Evolutionary conservation across 2,888 invertebrate genomes (phyloP).

Genomic region (Xanthia icteritia): DNA sequence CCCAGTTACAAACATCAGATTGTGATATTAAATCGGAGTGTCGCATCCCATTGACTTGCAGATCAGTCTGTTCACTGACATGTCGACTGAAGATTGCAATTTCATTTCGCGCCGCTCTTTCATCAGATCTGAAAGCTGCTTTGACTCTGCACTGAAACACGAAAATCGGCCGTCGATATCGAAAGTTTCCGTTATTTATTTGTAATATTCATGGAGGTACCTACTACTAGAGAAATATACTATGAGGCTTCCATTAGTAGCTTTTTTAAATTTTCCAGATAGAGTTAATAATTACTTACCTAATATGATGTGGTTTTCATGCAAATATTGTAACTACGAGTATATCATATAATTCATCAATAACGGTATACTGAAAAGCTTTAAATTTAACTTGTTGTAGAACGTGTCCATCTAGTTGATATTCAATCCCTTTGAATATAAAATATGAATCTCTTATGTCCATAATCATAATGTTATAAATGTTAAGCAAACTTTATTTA

Average conservation of each 20-base stretch:
- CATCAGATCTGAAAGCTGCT: slow-evolving; percentile 46
- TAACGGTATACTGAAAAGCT: background rate
- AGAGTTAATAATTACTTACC: background rate
- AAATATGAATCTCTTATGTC: background rate
- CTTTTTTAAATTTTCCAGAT: background rate
- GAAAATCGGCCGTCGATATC: slow-evolving; percentile 17
- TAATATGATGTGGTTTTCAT: background rate
- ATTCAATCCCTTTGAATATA: background rate
- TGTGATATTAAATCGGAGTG: slow-evolving; percentile 43
- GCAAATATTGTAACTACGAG: too few species aligned
- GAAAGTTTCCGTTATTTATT: background rate
- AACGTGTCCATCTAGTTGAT: background rate
- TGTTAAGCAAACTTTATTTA: background rate
- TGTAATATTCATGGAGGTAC: background rate
- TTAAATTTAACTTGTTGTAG: background rate
- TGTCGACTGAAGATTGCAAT: slow-evolving; percentile 50
- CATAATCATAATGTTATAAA: background rate
- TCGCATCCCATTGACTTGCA: slow-evolving; percentile 59
- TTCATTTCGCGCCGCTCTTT: slow-evolving; percentile 43
- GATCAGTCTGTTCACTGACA: slow-evolving; percentile 47
- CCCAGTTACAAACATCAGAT: slow-evolving; percentile 15
- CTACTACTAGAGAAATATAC: background rate
- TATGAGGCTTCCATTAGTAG: background rate
- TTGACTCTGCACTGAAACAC: slow-evolving; percentile 27
- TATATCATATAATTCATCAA: background rate